Percentiles rank a stretch among this genome's conserved stretches.
Conservation (phyloP, 2,113 vertebrate species). For the Phocoena phocoena region DNA sequence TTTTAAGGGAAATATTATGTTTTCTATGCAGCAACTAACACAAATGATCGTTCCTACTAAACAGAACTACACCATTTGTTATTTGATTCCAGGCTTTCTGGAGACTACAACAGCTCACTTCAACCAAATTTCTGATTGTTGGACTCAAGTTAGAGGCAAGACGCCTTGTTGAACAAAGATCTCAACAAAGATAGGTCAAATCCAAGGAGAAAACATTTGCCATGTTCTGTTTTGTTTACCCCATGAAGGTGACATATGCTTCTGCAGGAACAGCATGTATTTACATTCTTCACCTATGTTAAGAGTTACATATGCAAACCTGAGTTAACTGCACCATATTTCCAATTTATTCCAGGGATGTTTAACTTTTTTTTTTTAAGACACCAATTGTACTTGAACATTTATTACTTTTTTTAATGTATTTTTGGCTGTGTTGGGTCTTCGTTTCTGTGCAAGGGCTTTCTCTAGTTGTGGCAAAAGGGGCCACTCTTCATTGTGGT, state of each 20-base stretch:
- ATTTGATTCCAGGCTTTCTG: not conserved
- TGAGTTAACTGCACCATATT: not conserved
- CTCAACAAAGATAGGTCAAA: not conserved
- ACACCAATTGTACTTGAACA: no score
- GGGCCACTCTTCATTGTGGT: no score
- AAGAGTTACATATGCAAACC: not conserved
- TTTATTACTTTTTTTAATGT: no score
- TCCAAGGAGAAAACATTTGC: not conserved
- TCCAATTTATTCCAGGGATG: not conserved
- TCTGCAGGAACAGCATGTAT: not conserved
- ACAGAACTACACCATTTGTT: not conserved
- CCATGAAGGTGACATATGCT: not conserved
- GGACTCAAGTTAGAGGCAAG: not conserved
- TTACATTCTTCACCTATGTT: not conserved
- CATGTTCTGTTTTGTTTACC: not conserved
- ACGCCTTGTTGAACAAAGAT: not conserved
- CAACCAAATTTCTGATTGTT: not conserved
- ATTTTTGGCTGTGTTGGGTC: no score
- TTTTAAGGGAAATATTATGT: not conserved
- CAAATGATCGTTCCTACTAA: not conserved
- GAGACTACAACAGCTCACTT: not conserved
- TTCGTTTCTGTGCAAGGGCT: no score
- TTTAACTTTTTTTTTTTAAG: no score
- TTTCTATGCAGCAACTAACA: not conserved
- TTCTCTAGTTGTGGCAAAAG: no score